Percentiles rank a stretch among this genome's conserved stretches.
phyloP scores from a whole-genome alignment of 2,113 vertebrate genomes.

The Drymodes brunneopygia region DNA sequence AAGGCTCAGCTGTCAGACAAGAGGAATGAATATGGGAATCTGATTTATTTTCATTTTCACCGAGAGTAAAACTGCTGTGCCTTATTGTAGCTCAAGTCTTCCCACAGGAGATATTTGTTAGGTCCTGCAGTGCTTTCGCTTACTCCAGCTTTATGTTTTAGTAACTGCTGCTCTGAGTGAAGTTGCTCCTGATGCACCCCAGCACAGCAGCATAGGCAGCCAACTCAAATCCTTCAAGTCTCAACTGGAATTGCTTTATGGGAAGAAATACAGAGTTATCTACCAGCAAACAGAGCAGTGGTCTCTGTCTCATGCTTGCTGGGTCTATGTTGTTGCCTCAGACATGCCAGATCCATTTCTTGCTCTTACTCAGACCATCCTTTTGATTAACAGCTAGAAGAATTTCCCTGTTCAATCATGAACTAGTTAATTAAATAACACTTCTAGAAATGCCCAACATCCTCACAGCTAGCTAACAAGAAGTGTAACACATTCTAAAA shows the following conservation, averaged over 20 bases:
- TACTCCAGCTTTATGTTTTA: neutral
- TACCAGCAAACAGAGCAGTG: neutral
- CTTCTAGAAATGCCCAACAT: neutral
- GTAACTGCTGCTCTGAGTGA: neutral
- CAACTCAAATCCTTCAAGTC: neutral
- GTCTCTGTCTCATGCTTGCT: neutral
- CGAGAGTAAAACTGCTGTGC: neutral
- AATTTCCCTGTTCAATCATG: neutral
- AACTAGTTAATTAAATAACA: neutral
- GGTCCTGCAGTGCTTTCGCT: neutral
- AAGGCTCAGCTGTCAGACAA: neutral
- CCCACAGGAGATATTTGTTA: neutral
- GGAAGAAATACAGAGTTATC: neutral
- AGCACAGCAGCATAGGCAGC: neutral
- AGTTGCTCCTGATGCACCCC: neutral
- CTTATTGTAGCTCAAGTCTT: neutral
- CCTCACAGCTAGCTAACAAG: neutral
- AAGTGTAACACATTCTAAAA: neutral
- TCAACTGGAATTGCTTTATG: neutral
- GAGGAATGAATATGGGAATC: neutral
- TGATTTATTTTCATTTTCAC: neutral
- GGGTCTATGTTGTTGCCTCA: neutral
- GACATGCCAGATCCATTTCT: neutral
- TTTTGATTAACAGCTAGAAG: neutral
- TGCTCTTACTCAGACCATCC: neutral